Evolutionary conservation across 2,888 invertebrate genomes (phyloP).

Genomic region (Nudaria mundana): DNA sequence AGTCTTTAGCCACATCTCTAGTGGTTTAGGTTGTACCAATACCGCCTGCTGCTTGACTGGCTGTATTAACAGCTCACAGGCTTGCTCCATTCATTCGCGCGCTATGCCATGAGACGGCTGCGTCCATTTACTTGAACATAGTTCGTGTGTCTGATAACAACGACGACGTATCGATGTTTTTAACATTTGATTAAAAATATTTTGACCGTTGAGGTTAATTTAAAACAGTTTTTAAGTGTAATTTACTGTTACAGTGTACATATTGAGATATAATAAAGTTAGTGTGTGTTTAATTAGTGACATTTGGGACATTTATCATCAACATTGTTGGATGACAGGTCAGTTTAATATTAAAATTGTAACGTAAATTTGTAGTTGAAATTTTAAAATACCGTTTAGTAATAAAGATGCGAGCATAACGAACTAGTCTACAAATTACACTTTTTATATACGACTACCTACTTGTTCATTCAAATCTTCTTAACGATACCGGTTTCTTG

Average conservation of each 20-base stretch:
- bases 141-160: conserved; percentile 14
- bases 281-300: conserved; percentile 25
- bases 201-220: conserved; percentile 17
- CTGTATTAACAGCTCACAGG: conserved; percentile 11
- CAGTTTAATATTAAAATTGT: conserved; percentile 16
- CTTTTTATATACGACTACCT: conserved; percentile 24
- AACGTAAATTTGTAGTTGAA: no score
- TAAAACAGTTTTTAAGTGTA: conserved; percentile 21
- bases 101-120: conserved; percentile 59
- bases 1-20: conserved; percentile 29
- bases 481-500: conserved; percentile 39
- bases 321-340: conserved; percentile 20
- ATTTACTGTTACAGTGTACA: conserved; percentile 25
- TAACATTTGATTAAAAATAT: conserved; percentile 33
- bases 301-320: conserved; percentile 9
- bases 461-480: conserved; percentile 28
- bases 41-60: conserved; percentile 10
- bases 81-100: conserved; percentile 59
- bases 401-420: conserved; percentile 13
- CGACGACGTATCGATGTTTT: conserved; percentile 47
- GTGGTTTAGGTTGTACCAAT: conserved; percentile 16
- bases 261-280: conserved; percentile 9
- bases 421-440: conserved; percentile 17
- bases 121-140: conserved; percentile 40
- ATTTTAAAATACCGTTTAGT: conserved; percentile 20